These are phyloP conservation scores for Cerceris rybyensis DNA, from an alignment of 2,888 invertebrate genomes.

Conservation along the genomic window DNA sequence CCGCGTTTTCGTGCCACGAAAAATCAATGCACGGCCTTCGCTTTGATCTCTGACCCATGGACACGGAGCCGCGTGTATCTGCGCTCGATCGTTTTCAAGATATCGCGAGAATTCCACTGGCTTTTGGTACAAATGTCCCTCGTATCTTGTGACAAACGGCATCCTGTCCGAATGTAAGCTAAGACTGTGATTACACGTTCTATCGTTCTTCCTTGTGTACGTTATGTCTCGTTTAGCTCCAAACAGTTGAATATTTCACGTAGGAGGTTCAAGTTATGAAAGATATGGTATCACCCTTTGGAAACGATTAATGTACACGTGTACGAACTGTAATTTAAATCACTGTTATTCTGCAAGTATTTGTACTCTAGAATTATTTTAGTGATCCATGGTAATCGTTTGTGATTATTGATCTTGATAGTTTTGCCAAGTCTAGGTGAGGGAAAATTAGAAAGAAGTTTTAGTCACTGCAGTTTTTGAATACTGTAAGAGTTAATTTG, in stretches of 20 bases:
- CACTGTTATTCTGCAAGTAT: no score
- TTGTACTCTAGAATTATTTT: not conserved
- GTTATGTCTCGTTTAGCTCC: no score
- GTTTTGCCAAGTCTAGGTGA: no score
- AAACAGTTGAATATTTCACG: no score
- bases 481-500: no score
- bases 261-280: no score
- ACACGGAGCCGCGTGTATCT: conserved; percentile 7
- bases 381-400: not conserved
- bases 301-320: no score
- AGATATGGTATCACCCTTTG: no score
- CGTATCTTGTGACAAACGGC: conserved; percentile 39
- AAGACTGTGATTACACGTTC: conserved; percentile 41
- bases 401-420: not conserved
- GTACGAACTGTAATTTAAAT: no score
- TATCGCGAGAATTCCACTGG: conserved; percentile 34
- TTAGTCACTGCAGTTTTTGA: no score
- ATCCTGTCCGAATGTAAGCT: conserved; percentile 33
- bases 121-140: conserved; percentile 13
- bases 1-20: conserved; percentile 6
- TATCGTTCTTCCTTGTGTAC: conserved; percentile 15
- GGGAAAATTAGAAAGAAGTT: no score
- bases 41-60: conserved; percentile 30
- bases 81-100: conserved; percentile 17
- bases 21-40: conserved; percentile 24